Conservation (phyloP, 1,140 invertebrate species). For the Paraescarpia echinospica region DNA sequence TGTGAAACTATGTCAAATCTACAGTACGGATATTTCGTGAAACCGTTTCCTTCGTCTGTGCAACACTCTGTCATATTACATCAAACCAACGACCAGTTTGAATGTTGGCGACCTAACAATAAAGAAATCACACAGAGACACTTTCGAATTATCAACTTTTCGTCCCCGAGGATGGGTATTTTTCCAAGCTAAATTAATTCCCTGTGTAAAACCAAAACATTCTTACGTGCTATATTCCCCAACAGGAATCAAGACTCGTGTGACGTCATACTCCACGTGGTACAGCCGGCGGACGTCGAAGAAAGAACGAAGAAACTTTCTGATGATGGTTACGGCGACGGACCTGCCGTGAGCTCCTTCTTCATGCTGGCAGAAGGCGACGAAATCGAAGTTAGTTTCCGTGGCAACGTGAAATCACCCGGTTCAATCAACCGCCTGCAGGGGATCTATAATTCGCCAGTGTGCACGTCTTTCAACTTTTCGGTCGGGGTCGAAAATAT, state of each 20-base stretch:
- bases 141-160: too few relatives aligned
- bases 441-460: not conserved
- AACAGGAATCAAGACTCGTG: not conserved
- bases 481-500: not conserved
- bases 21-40: too few relatives aligned
- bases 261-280: not conserved
- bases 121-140: too few relatives aligned
- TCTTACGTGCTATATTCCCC: not conserved
- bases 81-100: too few relatives aligned
- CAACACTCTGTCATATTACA: too few relatives aligned
- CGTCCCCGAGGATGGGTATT: too few relatives aligned
- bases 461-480: not conserved
- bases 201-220: not conserved
- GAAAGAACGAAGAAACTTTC: conserved; percentile 35
- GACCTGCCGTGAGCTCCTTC: conserved; percentile 33
- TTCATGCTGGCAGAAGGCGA: conserved; percentile 43
- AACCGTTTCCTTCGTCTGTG: too few relatives aligned
- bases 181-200: not conserved
- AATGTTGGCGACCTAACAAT: too few relatives aligned
- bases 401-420: conserved; percentile 42
- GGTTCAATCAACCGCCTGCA: not conserved
- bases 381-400: conserved; percentile 43
- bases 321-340: conserved; percentile 45
- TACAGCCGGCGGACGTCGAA: conserved; percentile 12
- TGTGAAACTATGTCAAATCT: too few relatives aligned